Evolutionary conservation across 2,888 invertebrate species (phyloP), one percentile per base, ranked within the genome.

Genomic region (Melinaea marsaeus): DNA sequence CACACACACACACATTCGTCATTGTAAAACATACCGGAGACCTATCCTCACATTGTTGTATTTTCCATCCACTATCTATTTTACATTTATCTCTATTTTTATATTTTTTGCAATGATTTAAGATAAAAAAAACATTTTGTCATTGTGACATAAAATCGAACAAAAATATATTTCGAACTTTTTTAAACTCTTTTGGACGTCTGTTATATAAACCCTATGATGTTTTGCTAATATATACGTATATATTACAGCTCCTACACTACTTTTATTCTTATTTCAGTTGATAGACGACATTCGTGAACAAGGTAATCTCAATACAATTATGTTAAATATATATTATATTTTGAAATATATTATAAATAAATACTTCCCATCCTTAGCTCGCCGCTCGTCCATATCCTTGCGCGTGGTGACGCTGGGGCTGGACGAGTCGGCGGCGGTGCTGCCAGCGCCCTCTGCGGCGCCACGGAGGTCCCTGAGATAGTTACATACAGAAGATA

Each of bases 381-480:
- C 79, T 9, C 84, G 80, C 3, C 83, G 86, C 3, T 89, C 89
- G 0, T 80, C 86, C 1, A 78, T 90, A n/a, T 88, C 88, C 0
- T 72, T 90, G 63, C 84, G 86, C 11, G 88, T 90, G 37, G 78
- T 90, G 46, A 85, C 86, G 0, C 77, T 90, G 45, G 89, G 84
- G 1, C 45, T 88, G 54, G 81, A 80, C 11, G 78, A 84, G 45
- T 67, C 75, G 0, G 45, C 68, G n/a, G 66, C 72, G 0, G 58
- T 48, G 54, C 64, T 66, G 35, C 34, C 9, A 7, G 3, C 66
- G 0, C 55, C 66, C 11, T 55, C 68, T 0, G 56, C 63, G 6
- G 69, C 67, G 51, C 69, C 74, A 2, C 73, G 77, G 35, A 79
- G 75, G 65, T 76, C 78, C 9, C 64, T 76, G 57, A 71, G 72